A percentile compares a stretch with the other conserved stretches of the same genome.
phyloP scores from a whole-genome alignment of 2,797 vertebrate species.

The Ibycter americanus region DNA sequence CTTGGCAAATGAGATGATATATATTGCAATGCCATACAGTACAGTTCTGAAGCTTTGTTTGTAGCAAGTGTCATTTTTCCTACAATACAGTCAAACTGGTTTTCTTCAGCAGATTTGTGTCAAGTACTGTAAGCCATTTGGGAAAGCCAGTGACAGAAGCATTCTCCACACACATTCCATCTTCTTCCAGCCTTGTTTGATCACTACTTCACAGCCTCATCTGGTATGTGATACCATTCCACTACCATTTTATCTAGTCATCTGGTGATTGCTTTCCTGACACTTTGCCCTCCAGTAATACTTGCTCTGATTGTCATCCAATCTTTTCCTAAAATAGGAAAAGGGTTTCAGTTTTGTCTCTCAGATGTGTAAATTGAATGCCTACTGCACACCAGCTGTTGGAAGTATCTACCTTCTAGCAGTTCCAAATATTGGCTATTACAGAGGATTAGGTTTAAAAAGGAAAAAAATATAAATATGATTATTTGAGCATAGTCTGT shows the following conservation, averaged over 20 bases:
- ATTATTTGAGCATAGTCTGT: neutral
- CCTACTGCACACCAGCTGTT: neutral
- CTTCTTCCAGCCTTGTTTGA: neutral
- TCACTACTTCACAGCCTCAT: neutral
- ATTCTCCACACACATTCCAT: neutral
- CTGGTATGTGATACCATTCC: neutral
- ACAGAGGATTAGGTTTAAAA: neutral
- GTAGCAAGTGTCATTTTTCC: neutral
- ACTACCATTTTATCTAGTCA: conserved; percentile 24
- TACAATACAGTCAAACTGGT: neutral
- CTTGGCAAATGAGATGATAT: neutral
- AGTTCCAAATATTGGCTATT: neutral
- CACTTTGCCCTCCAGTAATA: conserved; percentile 4
- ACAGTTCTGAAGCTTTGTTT: neutral
- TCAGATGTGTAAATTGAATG: neutral
- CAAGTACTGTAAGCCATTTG: neutral
- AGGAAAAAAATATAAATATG: neutral
- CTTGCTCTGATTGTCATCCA: conserved; percentile 14
- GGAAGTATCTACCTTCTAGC: neutral
- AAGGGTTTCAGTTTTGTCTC: neutral
- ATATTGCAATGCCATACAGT: neutral
- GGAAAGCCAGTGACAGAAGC: neutral
- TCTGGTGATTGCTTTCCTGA: conserved; percentile 55
- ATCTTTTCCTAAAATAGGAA: conserved; percentile 27
- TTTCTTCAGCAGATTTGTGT: neutral